These are phyloP conservation scores for Coccyzus lansbergi DNA, from an alignment of 2,797 vertebrate species.

Conservation along the genomic window DNA sequence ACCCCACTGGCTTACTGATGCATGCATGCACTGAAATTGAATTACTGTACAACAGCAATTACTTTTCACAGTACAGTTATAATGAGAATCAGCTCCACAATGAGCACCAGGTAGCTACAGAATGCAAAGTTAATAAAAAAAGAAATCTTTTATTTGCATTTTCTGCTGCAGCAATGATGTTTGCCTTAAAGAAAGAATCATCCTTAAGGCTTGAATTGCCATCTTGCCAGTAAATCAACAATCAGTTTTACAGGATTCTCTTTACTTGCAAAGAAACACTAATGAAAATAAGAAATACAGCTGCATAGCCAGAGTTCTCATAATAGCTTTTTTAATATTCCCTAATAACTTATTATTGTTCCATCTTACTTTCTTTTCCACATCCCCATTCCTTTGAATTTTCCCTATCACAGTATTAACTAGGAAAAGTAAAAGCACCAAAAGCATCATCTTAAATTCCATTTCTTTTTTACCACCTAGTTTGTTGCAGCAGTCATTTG, in stretches of 20 bases:
- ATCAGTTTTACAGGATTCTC: conserved; percentile 5
- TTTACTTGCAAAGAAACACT: conserved; percentile 16
- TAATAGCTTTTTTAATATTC: not conserved
- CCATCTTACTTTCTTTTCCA: not conserved
- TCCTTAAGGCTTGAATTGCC: conserved; percentile 59
- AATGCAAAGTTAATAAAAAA: conserved; percentile 60
- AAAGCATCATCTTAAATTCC: not conserved
- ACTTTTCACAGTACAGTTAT: conserved; percentile 82
- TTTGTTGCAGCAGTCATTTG: not conserved
- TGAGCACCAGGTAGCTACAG: conserved; percentile 70
- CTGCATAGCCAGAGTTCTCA: not conserved
- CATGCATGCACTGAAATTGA: conserved; percentile 87
- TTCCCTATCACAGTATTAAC: not conserved
- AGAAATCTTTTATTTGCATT: conserved; percentile 43
- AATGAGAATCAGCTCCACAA: conserved; percentile 78
- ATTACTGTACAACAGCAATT: conserved; percentile 89
- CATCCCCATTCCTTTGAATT: not conserved
- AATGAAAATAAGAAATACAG: not conserved
- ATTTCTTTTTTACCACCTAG: not conserved
- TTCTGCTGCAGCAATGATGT: conserved; percentile 25
- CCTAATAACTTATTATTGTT: not conserved
- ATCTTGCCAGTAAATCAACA: conserved; percentile 48
- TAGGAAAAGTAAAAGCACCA: not conserved
- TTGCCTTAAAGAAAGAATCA: conserved; percentile 51
- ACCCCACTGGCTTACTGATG: conserved; percentile 81